Evolutionary conservation across 2,888 invertebrate genomes (phyloP).

Genomic region (Athalia rosae): DNA sequence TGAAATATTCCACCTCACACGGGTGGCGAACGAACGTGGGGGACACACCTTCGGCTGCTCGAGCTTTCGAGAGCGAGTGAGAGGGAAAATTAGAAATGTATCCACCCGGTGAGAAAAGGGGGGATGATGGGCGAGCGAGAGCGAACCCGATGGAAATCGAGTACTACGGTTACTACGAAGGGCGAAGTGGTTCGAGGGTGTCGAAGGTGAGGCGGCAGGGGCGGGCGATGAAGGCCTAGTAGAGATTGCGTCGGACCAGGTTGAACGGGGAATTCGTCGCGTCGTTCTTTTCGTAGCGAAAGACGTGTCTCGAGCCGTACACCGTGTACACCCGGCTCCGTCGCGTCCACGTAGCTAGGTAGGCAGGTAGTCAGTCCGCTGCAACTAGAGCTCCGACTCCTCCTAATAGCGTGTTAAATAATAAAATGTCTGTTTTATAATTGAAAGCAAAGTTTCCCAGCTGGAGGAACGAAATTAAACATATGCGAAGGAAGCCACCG

Average conservation of each 20-base stretch:
- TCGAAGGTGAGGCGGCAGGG: conserved; percentile 38
- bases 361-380: background rate
- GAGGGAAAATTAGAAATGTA: too few relatives aligned
- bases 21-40: conserved; percentile 44
- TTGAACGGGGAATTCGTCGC: background rate
- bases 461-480: conserved; percentile 39
- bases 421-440: conserved; percentile 44
- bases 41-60: conserved; percentile 14
- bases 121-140: background rate
- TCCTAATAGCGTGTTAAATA: conserved; percentile 42
- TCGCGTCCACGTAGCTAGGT: background rate
- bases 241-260: background rate
- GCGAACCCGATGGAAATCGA: conserved; percentile 16
- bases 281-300: too few relatives aligned
- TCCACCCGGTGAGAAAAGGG: too few relatives aligned
- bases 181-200: conserved; percentile 35
- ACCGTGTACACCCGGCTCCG: background rate
- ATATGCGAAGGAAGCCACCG: conserved; percentile 35
- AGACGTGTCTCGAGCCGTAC: too few relatives aligned
- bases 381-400: background rate
- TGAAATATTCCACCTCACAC: conserved; percentile 71
- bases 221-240: too few relatives aligned
- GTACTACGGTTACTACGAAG: conserved; percentile 26
- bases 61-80: too few relatives aligned
- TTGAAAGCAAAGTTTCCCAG: conserved; percentile 43